These are phyloP conservation scores for Nineta flava DNA, from an alignment of 2,888 invertebrate genomes.

Conservation along the genomic window DNA sequence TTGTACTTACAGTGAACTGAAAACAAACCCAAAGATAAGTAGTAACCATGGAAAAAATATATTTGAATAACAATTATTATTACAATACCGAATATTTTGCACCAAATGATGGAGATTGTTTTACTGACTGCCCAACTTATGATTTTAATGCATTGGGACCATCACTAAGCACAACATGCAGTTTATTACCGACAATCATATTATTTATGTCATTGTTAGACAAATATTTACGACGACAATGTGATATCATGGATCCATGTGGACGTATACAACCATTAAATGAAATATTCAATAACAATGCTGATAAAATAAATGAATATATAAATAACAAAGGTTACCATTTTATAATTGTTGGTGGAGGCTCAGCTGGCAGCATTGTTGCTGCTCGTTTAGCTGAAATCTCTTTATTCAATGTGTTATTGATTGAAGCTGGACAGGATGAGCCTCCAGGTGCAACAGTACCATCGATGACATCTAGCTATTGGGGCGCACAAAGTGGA, in stretches of 20 bases:
- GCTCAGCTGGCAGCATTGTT: conserved; percentile 46
- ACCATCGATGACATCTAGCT: conserved; percentile 51
- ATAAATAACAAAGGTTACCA: conserved; percentile 38
- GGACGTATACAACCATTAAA: conserved; percentile 31
- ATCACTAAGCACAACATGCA: conserved; percentile 37
- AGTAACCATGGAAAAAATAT: too few species aligned
- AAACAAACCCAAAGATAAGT: too few species aligned
- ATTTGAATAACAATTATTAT: too few species aligned
- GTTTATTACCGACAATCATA: conserved; percentile 36
- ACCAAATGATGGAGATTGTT: too few species aligned
- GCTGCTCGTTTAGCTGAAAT: conserved; percentile 47
- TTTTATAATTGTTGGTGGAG: conserved; percentile 49
- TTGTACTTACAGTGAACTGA: too few species aligned
- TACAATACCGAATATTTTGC: too few species aligned
- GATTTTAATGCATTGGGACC: conserved; percentile 29
- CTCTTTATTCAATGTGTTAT: conserved; percentile 51
- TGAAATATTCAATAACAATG: too few species aligned
- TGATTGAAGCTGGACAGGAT: conserved; percentile 56
- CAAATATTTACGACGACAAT: conserved; percentile 39
- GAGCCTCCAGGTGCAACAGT: conserved; percentile 40
- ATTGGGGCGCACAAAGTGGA: conserved; percentile 35
- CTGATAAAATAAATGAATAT: conserved; percentile 13
- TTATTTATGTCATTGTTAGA: conserved; percentile 50
- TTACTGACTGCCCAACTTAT: too few species aligned
- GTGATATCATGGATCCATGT: conserved; percentile 41